These are phyloP conservation scores for Natator depressus DNA, from an alignment of 2,113 vertebrate species.

Conservation along the genomic window DNA sequence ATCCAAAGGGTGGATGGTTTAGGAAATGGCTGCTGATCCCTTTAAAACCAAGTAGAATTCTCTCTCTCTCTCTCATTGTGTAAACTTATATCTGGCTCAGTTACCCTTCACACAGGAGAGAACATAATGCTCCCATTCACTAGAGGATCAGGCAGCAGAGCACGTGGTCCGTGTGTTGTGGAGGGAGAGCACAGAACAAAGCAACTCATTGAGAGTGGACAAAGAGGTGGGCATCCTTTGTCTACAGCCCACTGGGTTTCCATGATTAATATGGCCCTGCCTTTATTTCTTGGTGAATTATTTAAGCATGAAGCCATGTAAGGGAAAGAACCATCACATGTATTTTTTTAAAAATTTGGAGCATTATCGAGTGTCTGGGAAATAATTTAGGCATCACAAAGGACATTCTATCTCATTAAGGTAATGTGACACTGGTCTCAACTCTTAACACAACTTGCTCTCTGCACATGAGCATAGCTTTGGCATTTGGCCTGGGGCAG, in stretches of 20 bases:
- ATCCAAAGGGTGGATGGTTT: background rate
- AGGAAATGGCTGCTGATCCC: background rate
- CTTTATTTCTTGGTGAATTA: background rate
- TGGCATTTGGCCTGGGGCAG: background rate
- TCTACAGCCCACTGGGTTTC: background rate
- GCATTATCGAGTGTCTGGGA: background rate
- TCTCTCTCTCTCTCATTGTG: background rate
- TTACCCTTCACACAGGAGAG: background rate
- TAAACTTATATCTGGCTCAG: background rate
- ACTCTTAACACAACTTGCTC: background rate
- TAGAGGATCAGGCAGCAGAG: background rate
- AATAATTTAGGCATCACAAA: background rate
- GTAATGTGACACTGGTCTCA: background rate
- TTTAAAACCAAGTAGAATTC: background rate
- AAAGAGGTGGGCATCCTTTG: background rate
- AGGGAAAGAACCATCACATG: background rate
- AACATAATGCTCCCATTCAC: background rate
- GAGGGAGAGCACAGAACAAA: background rate
- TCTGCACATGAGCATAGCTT: background rate
- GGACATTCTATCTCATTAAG: background rate
- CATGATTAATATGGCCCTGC: background rate
- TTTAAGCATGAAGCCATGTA: background rate
- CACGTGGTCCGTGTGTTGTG: background rate
- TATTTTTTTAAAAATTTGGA: background rate
- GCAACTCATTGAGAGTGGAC: background rate